These are phyloP conservation scores for Rhinoderma darwinii DNA, from an alignment of 2,113 vertebrate species.

Conservation along the genomic window DNA sequence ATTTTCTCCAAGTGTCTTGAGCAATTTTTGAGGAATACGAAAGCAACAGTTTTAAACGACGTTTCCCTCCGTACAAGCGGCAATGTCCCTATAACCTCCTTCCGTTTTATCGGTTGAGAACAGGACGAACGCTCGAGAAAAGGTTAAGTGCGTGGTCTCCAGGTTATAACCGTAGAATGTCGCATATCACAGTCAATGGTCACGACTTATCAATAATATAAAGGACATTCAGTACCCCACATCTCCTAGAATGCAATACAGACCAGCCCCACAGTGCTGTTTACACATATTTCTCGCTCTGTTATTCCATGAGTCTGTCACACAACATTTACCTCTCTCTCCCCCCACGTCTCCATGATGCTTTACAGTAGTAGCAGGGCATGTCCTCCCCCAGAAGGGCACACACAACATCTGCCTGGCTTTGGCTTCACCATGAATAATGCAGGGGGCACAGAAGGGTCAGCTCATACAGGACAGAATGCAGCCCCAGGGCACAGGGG, in stretches of 20 bases:
- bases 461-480: constrained; percentile 23
- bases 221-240: neutral
- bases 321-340: neutral
- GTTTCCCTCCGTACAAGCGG: no score
- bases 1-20: neutral
- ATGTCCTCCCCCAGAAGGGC: constrained; percentile 27
- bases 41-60: neutral
- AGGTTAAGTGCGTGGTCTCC: no score
- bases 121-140: no score
- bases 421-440: constrained; percentile 39
- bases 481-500: constrained; percentile 26
- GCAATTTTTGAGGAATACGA: neutral
- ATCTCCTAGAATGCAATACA: neutral
- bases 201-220: neutral
- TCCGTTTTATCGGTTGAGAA: no score
- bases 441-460: constrained; percentile 9
- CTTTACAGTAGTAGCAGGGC: neutral
- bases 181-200: no score
- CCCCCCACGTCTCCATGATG: constrained; percentile 7
- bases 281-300: constrained; percentile 28
- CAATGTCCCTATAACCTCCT: no score
- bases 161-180: no score
- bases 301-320: constrained; percentile 21
- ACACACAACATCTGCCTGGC: constrained; percentile 43
- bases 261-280: constrained; percentile 27